Evolutionary conservation across 2,113 vertebrate genomes (phyloP).

Genomic region (Promerops cafer): DNA sequence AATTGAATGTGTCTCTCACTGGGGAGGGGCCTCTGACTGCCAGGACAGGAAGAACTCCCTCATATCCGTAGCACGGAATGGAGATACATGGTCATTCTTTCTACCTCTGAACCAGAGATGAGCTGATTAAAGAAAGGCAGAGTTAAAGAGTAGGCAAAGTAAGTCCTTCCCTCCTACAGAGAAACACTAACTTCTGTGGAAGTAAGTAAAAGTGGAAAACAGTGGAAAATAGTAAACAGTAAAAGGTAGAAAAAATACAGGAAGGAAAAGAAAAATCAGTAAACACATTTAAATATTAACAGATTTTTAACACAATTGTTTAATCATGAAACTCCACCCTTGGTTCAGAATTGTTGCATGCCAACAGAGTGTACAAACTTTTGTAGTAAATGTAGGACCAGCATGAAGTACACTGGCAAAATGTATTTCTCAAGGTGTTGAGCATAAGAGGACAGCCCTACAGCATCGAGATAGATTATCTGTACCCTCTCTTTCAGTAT

Average conservation of each 20-base stretch:
- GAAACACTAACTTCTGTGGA: background rate
- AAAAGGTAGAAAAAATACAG: background rate
- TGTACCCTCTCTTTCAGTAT: background rate
- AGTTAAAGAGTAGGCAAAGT: background rate
- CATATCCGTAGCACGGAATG: accelerated
- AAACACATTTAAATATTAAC: background rate
- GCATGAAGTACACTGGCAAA: background rate
- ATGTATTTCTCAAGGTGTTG: background rate
- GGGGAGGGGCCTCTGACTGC: background rate
- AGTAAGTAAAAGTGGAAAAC: background rate
- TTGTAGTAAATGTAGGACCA: background rate
- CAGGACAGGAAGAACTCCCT: background rate
- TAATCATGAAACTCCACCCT: background rate
- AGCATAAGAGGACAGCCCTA: background rate
- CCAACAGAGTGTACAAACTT: background rate
- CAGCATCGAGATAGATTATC: background rate
- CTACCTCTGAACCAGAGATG: background rate
- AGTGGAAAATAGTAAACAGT: background rate
- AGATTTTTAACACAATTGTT: background rate
- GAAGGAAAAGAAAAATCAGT: background rate
- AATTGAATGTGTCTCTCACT: background rate
- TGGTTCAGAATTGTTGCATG: background rate
- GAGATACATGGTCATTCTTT: background rate
- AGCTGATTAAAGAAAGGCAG: background rate
- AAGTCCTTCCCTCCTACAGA: background rate